Conservation (phyloP, 2,888 invertebrate species). For the Chydorus sphaericus region DNA sequence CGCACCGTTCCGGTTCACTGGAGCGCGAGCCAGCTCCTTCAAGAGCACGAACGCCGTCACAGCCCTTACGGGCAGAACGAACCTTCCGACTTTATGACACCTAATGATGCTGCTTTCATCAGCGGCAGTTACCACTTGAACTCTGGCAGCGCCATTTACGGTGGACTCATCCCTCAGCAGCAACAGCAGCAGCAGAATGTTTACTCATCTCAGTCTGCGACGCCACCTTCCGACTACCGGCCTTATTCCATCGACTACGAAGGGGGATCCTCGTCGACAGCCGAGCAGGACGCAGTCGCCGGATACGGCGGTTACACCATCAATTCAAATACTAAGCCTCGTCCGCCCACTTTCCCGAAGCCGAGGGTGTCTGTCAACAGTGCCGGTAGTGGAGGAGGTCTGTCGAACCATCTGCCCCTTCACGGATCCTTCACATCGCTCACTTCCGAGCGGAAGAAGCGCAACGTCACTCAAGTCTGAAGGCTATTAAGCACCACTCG, state of each 20-base stretch:
- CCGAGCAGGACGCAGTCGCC: constrained; percentile 9
- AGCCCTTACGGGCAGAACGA: constrained; percentile 31
- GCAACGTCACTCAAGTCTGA: constrained; percentile 45
- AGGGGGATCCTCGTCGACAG: neutral
- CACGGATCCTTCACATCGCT: constrained; percentile 42
- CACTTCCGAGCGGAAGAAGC: constrained; percentile 34
- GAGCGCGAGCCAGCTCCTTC: constrained; percentile 42
- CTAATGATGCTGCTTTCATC: constrained; percentile 7
- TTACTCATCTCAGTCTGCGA: neutral
- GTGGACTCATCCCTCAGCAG: neutral
- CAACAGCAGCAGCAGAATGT: constrained; percentile 2
- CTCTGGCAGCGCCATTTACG: constrained; percentile 11
- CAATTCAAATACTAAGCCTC: constrained; percentile 10
- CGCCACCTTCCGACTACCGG: constrained; percentile 6
- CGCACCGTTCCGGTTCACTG: constrained; percentile 39
- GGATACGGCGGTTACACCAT: constrained; percentile 5
- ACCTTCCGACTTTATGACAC: constrained; percentile 1
- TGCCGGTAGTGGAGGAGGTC: constrained; percentile 6
- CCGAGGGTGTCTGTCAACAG: constrained; percentile 15
- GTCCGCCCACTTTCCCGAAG: constrained; percentile 19
- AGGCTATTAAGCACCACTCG: no score
- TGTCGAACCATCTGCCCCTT: constrained; percentile 34
- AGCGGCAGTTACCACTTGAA: constrained; percentile 8
- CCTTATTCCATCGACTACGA: constrained; percentile 13
- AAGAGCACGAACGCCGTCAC: constrained; percentile 40